Evolutionary conservation across 1,140 invertebrate genomes (phyloP).

Genomic region (Zaprionus ornatus): DNA sequence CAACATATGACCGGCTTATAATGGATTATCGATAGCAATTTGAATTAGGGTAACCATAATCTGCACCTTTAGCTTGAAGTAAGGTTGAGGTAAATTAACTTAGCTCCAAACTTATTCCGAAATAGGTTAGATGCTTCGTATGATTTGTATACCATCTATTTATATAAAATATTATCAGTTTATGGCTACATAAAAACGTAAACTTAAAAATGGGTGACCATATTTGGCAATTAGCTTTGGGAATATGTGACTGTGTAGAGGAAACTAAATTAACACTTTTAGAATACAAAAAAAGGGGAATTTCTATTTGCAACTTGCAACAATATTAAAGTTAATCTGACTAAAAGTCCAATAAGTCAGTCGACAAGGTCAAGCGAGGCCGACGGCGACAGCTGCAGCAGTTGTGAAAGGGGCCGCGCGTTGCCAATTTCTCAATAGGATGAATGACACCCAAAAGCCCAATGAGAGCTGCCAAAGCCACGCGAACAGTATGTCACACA

Average conservation of each 20-base stretch:
- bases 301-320: neutral
- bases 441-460: constrained; percentile 37
- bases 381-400: neutral
- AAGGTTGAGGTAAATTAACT: too few relatives aligned
- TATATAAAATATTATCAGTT: too few relatives aligned
- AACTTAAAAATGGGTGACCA: neutral
- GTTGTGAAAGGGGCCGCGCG: neutral
- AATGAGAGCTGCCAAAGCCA: constrained; percentile 29
- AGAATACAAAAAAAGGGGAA: neutral
- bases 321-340: neutral
- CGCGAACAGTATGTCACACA: constrained; percentile 29
- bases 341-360: constrained; percentile 8
- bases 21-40: too few relatives aligned
- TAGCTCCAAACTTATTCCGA: too few relatives aligned
- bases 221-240: neutral
- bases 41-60: neutral
- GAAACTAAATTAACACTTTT: neutral
- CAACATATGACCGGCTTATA: too few relatives aligned
- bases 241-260: neutral
- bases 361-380: neutral
- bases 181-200: neutral
- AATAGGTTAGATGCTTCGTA: too few relatives aligned
- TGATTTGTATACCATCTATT: too few relatives aligned
- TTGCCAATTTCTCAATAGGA: constrained; percentile 35
- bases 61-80: neutral